Evolutionary conservation across 2,113 vertebrate genomes (phyloP).

Genomic region (Taurulus bubalis): DNA sequence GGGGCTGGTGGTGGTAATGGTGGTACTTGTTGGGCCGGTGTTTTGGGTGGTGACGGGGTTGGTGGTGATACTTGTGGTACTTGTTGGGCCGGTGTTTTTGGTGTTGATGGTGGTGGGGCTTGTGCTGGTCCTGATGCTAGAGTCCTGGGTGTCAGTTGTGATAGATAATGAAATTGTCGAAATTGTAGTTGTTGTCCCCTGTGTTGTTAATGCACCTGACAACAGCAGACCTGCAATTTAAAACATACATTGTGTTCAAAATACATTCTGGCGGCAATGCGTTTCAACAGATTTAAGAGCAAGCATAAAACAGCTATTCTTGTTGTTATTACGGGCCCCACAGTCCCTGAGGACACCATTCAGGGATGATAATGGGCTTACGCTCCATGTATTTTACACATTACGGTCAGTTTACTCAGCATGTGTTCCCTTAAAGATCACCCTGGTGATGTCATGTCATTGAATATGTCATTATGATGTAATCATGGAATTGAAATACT

Average conservation of each 20-base stretch:
- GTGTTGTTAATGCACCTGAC: background rate
- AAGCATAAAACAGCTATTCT: background rate
- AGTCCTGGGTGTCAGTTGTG: too few relatives aligned
- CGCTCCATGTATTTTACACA: background rate
- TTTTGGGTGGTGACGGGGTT: too few relatives aligned
- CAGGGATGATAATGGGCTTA: background rate
- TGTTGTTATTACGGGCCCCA: background rate
- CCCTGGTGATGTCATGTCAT: background rate
- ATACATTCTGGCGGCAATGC: background rate
- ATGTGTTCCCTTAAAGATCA: background rate
- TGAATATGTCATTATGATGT: background rate
- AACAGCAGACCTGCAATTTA: conserved; percentile 53
- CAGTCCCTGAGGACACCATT: background rate
- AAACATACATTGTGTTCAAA: too few relatives aligned
- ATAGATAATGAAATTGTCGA: too few relatives aligned
- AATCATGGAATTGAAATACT: background rate
- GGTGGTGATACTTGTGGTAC: too few relatives aligned
- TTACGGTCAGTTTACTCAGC: background rate
- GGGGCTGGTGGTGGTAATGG: too few relatives aligned
- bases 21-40: too few relatives aligned
- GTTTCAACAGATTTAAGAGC: background rate
- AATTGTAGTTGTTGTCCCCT: too few relatives aligned
- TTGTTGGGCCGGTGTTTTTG: background rate
- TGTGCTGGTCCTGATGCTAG: too few relatives aligned
- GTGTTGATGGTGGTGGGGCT: too few relatives aligned